These are phyloP conservation scores for Sinocyclocheilus rhinocerous DNA, from an alignment of 2,113 vertebrate species.

Conservation along the genomic window DNA sequence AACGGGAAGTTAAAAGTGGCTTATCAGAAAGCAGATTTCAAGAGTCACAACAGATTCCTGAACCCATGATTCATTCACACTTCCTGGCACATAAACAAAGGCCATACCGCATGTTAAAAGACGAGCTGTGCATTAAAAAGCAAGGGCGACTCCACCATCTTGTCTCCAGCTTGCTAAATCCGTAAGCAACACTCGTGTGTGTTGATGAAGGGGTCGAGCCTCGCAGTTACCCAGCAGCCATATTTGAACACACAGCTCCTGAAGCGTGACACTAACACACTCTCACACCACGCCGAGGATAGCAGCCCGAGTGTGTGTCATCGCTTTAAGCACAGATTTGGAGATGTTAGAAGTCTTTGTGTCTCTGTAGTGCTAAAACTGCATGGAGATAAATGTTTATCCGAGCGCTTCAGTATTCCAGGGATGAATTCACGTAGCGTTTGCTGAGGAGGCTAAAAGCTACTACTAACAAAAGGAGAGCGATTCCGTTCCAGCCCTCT, in stretches of 20 bases:
- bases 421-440: slow-evolving; percentile 48
- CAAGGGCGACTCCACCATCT: slow-evolving; percentile 21
- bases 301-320: background rate
- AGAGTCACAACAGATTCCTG: slow-evolving; percentile 33
- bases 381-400: slow-evolving; percentile 49
- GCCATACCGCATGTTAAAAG: slow-evolving; percentile 3
- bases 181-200: slow-evolving; percentile 33
- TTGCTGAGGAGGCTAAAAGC: slow-evolving; percentile 45
- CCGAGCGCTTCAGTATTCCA: slow-evolving; percentile 51
- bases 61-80: slow-evolving; percentile 37
- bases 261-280: slow-evolving; percentile 34
- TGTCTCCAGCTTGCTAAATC: slow-evolving; percentile 28
- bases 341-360: slow-evolving; percentile 39
- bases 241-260: slow-evolving; percentile 38
- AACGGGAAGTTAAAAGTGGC: background rate
- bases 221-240: slow-evolving; percentile 47
- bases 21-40: slow-evolving; percentile 20
- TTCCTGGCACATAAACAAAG: slow-evolving; percentile 49
- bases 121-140: slow-evolving; percentile 42
- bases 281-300: slow-evolving; percentile 18
- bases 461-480: slow-evolving; percentile 39
- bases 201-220: slow-evolving; percentile 35
- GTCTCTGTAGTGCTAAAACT: slow-evolving; percentile 8
- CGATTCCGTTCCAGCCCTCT: slow-evolving; percentile 44
- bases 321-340: slow-evolving; percentile 22